Base-by-base conservation (phyloP, 1,140 invertebrate genomes). In the Lepidotrigona ventralis region DNA sequence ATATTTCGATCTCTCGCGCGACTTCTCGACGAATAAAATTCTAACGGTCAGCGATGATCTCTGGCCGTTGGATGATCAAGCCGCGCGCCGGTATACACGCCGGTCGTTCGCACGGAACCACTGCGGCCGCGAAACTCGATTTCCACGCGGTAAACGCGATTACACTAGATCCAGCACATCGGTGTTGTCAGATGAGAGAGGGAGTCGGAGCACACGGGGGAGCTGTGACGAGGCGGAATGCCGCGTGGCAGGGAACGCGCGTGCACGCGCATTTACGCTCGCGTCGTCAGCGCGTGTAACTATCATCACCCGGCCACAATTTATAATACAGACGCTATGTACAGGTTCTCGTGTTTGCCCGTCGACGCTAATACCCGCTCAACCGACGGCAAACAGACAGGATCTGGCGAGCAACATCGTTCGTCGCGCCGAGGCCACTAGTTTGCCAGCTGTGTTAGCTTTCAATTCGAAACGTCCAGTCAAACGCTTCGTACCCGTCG, bases 251-350 rank as follows among this genome's bases (percentile, higher is more conserved):
- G 21, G 71, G 51, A n/a, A 33, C 33, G n/a, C 74, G 76, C 78
- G 66, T 81, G 15, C 72, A 70, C 58, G 26, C 46, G 63, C n/a
- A 26, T 79, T 76, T 68, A 76, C 72, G 63, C 60, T 74, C 71
- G 51, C 60, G 71, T 74, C 56, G 21, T 39, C 63, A 60, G 83
- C 85, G 83, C 85, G 81, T 64, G 74, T 70, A 76, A 84, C 86
- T 79, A 81, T 79, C 80, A 60, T 87, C 77, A 72, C 69, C 83
- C 84, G 71, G 81, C 81, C 81, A 75, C 85, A 91, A 90, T 90
- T 91, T 93, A 92, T 90, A 86, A 90, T 89, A 92, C 87, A 89
- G 86, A 90, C 81, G 87, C 83, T 91, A 90, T 89, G 83, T 89
- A 91, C 88, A 91, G 82, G 88, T 89, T 56, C 39, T 90, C 75